Evolutionary conservation across 2,797 vertebrate species (phyloP).

Genomic region (Meriones psammophilus): DNA sequence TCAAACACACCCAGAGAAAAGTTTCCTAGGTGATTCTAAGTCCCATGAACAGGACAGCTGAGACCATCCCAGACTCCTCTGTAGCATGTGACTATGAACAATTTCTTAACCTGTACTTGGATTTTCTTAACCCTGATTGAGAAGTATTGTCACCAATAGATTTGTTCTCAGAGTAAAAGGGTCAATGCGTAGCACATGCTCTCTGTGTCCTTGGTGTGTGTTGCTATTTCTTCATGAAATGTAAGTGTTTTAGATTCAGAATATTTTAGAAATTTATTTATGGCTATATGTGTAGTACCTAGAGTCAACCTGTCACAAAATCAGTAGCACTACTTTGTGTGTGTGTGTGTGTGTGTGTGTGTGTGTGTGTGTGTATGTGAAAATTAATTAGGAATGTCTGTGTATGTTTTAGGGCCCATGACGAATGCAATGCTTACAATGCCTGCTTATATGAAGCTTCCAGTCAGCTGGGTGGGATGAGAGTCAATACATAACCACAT

Average conservation of each 20-base stretch:
- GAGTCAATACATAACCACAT: neutral
- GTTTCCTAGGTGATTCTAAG: neutral
- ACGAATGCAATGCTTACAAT: neutral
- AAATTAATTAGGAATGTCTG: neutral
- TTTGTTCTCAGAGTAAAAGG: neutral
- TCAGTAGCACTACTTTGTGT: neutral
- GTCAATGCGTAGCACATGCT: neutral
- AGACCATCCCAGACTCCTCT: neutral
- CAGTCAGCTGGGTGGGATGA: neutral
- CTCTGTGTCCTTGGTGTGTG: neutral
- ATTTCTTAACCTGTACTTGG: constrained; percentile 19
- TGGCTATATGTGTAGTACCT: neutral
- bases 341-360: too few species aligned
- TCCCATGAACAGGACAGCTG: neutral
- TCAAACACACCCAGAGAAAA: neutral
- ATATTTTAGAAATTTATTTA: neutral
- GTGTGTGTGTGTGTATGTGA: too few species aligned
- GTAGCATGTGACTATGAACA: neutral
- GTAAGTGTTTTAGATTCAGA: neutral
- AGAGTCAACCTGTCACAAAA: neutral
- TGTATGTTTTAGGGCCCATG: neutral
- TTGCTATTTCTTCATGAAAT: constrained; percentile 1
- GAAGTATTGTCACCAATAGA: neutral
- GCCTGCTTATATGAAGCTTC: neutral
- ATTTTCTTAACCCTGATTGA: constrained; percentile 9